phyloP scores from a whole-genome alignment of 1,140 invertebrate genomes.

The Epicauta chinensis region DNA sequence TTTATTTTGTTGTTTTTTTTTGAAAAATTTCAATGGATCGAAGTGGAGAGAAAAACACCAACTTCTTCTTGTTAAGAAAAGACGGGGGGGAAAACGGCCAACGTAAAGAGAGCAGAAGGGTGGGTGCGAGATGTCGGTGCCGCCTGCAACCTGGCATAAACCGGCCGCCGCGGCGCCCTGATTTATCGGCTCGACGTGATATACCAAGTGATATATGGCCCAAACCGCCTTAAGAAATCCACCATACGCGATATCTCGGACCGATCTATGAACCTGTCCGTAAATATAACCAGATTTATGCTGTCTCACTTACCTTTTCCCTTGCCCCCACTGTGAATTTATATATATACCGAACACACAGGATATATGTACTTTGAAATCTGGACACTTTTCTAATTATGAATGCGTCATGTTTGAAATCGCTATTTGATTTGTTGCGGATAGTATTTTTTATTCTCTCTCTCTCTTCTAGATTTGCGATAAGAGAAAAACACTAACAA shows the following conservation, averaged over 20 bases:
- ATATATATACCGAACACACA: too few relatives aligned
- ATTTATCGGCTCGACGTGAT: conserved; percentile 38
- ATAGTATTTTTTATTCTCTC: neutral
- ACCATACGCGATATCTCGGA: conserved; percentile 37
- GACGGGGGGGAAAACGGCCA: too few relatives aligned
- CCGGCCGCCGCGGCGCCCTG: conserved; percentile 24
- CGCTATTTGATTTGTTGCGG: conserved; percentile 32
- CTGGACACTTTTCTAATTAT: conserved; percentile 31
- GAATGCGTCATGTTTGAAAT: conserved; percentile 29
- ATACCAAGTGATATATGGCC: conserved; percentile 37
- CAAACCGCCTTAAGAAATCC: conserved; percentile 35
- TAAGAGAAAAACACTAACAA: neutral
- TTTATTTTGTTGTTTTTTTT: too few relatives aligned
- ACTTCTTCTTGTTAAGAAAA: too few relatives aligned
- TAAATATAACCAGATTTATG: conserved; percentile 39
- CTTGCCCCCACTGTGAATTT: neutral
- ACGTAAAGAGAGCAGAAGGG: too few relatives aligned
- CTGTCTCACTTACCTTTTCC: conserved; percentile 14
- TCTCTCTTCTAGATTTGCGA: conserved; percentile 1
- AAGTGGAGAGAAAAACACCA: too few relatives aligned
- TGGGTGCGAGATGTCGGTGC: conserved; percentile 27
- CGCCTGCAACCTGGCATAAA: conserved; percentile 30
- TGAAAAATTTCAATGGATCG: too few relatives aligned
- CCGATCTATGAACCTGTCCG: conserved; percentile 37
- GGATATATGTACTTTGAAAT: neutral